phyloP scores from a whole-genome alignment of 2,888 invertebrate genomes.

The Perizoma flavofasciatum region DNA sequence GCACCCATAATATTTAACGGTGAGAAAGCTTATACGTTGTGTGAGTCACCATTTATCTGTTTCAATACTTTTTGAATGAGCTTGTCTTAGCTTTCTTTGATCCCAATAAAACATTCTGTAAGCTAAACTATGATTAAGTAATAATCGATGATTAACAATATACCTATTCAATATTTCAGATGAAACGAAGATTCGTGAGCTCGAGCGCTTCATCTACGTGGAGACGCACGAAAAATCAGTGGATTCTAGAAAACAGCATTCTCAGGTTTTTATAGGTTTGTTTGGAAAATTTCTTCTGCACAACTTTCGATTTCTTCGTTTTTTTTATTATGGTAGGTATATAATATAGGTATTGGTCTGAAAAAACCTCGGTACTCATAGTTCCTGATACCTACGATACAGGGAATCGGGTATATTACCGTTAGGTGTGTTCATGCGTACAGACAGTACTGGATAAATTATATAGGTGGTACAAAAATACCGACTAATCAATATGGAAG shows the following conservation, averaged over 20 bases:
- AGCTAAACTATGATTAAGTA: conserved; percentile 2
- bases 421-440: no score
- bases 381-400: no score
- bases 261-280: no score
- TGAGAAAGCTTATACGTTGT: neutral
- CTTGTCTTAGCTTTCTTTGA: neutral
- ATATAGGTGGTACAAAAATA: no score
- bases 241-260: conserved; percentile 17
- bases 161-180: neutral
- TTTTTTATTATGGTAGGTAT: no score
- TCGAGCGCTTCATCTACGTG: conserved; percentile 34
- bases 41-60: neutral
- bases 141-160: conserved; percentile 6
- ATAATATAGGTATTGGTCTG: no score
- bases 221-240: conserved; percentile 24
- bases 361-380: no score
- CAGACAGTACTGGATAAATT: no score
- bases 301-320: no score
- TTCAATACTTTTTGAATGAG: neutral
- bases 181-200: neutral
- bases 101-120: conserved; percentile 1
- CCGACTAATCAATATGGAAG: no score
- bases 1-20: neutral
- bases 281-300: no score
- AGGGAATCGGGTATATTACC: conserved; percentile 39